Evolutionary conservation across 2,113 vertebrate genomes (phyloP), one percentile per base, ranked within the genome.

Genomic region (Gnathonemus longibarbis): DNA sequence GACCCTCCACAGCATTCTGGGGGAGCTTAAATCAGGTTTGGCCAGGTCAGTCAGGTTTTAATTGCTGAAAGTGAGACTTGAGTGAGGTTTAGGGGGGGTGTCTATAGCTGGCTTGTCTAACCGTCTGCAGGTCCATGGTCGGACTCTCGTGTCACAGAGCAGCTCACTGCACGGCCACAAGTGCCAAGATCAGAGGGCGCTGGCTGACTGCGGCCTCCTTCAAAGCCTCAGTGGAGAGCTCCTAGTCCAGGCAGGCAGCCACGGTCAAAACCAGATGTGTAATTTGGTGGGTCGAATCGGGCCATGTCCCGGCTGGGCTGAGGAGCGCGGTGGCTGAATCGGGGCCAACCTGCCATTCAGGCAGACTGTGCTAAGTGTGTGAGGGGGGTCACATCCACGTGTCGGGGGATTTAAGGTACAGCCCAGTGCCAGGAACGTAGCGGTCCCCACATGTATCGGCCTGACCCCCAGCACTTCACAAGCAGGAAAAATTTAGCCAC

Each of bases 201-300:
- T 19, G 49, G 66, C 48, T 77, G 52, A 35, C 74, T 84, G 70
- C 27, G 56, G 87, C 66, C 87, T 84, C 49, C 27, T 53, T 88
- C 87, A n/a, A 39, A 45, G 45, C 46, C 5, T 31, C 46, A 88
- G 48, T 15, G 8, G 19, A 84, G 77, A 66, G 48, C 84, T 62
- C 56, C 46, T 46, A 7, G 62, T 87, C 42, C 84, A 56, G 62
- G 42, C 8, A 56, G 86, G 27, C 62, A 90, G 90, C 89, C 89
- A 70, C n/a, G 56, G 46, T 87, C n/a, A 11, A 45, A 56, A 90
- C 89, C 46, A 86, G 66, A 50, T 35, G 88, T 91, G 86, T 92
- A 88, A 90, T 90, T 88, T 84, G 58, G 87, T 84, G 83, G 91
- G 89, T 89, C 90, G 91, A 89, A 80, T 86, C 90, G 91, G 91